Evolutionary conservation across 2,113 vertebrate species (phyloP), one percentile per base, ranked within the genome.

Genomic region (Agapornis roseicollis): DNA sequence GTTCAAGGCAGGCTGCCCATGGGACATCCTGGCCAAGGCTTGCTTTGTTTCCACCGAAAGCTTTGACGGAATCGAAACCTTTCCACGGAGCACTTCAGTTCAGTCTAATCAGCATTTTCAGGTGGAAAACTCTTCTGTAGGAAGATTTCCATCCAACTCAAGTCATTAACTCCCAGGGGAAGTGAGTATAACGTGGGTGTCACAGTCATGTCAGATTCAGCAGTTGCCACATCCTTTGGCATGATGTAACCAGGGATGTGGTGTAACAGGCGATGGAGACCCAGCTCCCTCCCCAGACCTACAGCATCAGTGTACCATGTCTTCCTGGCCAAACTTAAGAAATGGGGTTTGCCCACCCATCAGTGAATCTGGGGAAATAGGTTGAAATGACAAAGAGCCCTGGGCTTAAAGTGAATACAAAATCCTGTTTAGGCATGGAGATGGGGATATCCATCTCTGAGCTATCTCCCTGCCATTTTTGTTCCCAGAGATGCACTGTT

Each of bases 111-210:
- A 91, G 80, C 77, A 3, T 72, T 95, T 92, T 91, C 13, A 2
- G 87, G 61, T 87, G 93, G 80, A 94, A 96, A 96, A 88, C 64
- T 53, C 81, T 83, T 85, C 79, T 61, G 74, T 9, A 73, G 88
- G 92, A 94, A 89, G 80, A 92, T 91, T 92, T 56, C 81, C 55
- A 49, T 29, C 70, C 70, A 79, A 11, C 27, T 41, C 56, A 82
- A 88, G 81, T 79, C 35, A 69, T 79, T 81, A 28, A 56, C 69
- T 79, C 44, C 77, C 1, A 3, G 52, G 72, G 42, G 11, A 58
- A 53, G 44, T n/a, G 79, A 79, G 94, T 88, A 11, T 8, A 27
- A 24, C n/a, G 94, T 80, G 87, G 94, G 94, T 82, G 84, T 64
- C 63, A 64, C 0, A 3, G 73, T 33, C 69, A 14, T 53, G 83